These are phyloP conservation scores for Acanthococcus lagerstroemiae DNA, from an alignment of 2,888 invertebrate genomes.

Conservation along the genomic window DNA sequence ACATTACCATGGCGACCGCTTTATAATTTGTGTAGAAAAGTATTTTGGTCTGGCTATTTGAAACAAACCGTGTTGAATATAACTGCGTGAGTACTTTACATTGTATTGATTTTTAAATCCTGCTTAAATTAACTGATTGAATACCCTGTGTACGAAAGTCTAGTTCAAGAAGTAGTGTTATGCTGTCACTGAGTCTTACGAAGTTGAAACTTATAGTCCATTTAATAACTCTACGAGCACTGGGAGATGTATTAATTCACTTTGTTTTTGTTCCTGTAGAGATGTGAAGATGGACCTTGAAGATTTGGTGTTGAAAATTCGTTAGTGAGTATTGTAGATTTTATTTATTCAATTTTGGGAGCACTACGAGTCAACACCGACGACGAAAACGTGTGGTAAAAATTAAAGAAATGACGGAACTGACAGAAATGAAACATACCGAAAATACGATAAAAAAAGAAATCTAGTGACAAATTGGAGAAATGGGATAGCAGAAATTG, in stretches of 20 bases:
- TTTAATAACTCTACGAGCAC: too few relatives aligned
- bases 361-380: too few relatives aligned
- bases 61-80: slow-evolving; percentile 5
- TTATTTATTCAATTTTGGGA: background rate
- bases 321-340: background rate
- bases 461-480: too few relatives aligned
- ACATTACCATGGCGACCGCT: slow-evolving; percentile 77
- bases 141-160: too few relatives aligned
- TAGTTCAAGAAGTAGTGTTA: too few relatives aligned
- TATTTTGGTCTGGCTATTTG: slow-evolving; percentile 41
- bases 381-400: too few relatives aligned
- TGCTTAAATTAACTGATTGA: background rate
- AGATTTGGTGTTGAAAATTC: background rate
- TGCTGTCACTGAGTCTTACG: too few relatives aligned
- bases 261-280: slow-evolving; percentile 42
- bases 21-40: slow-evolving; percentile 54
- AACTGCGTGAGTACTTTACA: background rate
- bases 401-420: too few relatives aligned
- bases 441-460: too few relatives aligned
- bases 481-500: too few relatives aligned
- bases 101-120: background rate
- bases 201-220: too few relatives aligned
- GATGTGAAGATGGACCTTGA: background rate
- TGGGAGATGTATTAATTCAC: background rate
- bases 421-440: too few relatives aligned